phyloP scores from a whole-genome alignment of 2,797 vertebrate genomes.

The Nannoperca australis region DNA sequence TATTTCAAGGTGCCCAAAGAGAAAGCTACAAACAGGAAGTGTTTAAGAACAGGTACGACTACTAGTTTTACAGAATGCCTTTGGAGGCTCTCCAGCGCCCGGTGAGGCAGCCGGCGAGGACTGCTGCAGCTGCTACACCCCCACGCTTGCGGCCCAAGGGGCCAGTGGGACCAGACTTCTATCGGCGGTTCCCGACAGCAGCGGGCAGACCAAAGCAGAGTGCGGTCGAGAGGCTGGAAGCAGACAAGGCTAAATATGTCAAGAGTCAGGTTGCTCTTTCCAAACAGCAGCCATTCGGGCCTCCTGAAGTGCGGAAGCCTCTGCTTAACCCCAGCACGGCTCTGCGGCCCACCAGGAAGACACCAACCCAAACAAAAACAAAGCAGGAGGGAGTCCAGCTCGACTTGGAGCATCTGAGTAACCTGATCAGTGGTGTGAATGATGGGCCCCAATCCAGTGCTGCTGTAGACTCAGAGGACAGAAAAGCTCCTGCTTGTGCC shows the following conservation, averaged over 20 bases:
- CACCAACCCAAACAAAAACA: conserved; percentile 54
- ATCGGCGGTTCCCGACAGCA: conserved; percentile 68
- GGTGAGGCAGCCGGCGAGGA: conserved; percentile 55
- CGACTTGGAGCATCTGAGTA: conserved; percentile 91
- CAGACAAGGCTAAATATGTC: conserved; percentile 97
- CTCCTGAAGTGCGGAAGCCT: conserved; percentile 80
- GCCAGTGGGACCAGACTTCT: conserved; percentile 87
- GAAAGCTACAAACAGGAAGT: conserved; percentile 4
- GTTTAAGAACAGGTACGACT: neutral
- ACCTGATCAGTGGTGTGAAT: conserved; percentile 89
- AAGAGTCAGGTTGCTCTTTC: conserved; percentile 92
- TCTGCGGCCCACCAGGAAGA: conserved; percentile 85
- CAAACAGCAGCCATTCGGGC: conserved; percentile 88
- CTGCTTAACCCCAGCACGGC: conserved; percentile 73
- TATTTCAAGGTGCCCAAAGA: conserved; percentile 5
- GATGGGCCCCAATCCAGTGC: conserved; percentile 23
- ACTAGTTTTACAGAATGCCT: conserved; percentile 71
- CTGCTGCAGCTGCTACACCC: conserved; percentile 69
- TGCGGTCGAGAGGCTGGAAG: conserved; percentile 95
- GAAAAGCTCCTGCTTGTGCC: neutral
- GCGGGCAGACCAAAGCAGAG: conserved; percentile 85
- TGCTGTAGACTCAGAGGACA: conserved; percentile 1
- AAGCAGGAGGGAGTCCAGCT: conserved; percentile 79
- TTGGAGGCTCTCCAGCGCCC: conserved; percentile 72
- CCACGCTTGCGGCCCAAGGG: conserved; percentile 89